phyloP scores from a whole-genome alignment of 2,113 vertebrate species.

The Psammodynastes pulverulentus region DNA sequence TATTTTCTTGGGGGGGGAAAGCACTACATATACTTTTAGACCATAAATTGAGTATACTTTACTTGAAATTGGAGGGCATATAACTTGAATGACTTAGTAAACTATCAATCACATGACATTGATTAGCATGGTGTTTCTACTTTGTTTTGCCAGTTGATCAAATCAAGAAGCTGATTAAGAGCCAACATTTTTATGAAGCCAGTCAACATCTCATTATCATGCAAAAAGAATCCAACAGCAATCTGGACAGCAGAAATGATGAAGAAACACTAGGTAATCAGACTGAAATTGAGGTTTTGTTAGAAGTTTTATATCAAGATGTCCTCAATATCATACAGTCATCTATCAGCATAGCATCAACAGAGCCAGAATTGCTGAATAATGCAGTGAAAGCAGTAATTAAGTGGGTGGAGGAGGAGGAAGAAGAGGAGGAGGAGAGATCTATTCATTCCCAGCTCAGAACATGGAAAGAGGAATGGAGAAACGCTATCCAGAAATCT shows the following conservation, averaged over 20 bases:
- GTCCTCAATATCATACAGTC: slow-evolving; percentile 64
- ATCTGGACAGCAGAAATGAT: not conserved
- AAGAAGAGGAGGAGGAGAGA: slow-evolving; percentile 77
- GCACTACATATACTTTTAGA: not conserved
- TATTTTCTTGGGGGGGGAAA: too few species aligned
- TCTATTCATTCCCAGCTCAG: slow-evolving; percentile 69
- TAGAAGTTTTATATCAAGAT: slow-evolving; percentile 57
- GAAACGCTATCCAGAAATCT: slow-evolving; percentile 50
- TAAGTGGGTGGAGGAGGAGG: slow-evolving; percentile 79
- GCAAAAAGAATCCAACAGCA: slow-evolving; percentile 67
- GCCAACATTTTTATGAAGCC: slow-evolving; percentile 52
- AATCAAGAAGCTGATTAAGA: slow-evolving; percentile 53
- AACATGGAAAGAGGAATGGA: slow-evolving; percentile 72
- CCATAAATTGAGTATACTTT: not conserved
- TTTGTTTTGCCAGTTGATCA: slow-evolving; percentile 56
- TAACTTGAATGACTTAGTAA: not conserved
- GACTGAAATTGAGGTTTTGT: slow-evolving; percentile 66
- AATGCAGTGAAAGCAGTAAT: slow-evolving; percentile 75
- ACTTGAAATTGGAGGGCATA: not conserved
- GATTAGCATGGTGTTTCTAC: slow-evolving; percentile 21
- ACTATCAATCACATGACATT: not conserved
- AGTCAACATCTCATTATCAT: slow-evolving; percentile 65
- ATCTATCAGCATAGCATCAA: slow-evolving; percentile 57
- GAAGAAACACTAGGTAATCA: slow-evolving; percentile 49
- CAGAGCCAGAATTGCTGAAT: slow-evolving; percentile 60